A percentile compares a stretch with the other conserved stretches of the same genome.
phyloP scores from a whole-genome alignment of 2,797 vertebrate species.

The Holocentrus rufus region DNA sequence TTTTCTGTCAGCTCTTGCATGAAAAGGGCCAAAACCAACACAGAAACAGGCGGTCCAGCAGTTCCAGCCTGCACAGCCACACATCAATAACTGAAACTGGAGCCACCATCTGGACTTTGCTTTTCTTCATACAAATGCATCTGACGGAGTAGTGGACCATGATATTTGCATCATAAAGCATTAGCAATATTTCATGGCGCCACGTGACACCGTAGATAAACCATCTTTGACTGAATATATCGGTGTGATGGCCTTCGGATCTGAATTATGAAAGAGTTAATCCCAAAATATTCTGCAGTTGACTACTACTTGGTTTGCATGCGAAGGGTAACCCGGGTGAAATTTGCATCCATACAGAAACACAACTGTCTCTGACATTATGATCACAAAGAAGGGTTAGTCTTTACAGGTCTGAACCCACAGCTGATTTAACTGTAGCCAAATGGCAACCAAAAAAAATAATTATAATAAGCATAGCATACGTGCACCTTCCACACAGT shows the following conservation, averaged over 20 bases:
- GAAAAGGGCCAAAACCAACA: slow-evolving; percentile 58
- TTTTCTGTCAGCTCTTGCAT: slow-evolving; percentile 21
- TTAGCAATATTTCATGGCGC: slow-evolving; percentile 50
- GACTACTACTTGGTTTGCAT: slow-evolving; percentile 71
- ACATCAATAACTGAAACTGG: slow-evolving; percentile 64
- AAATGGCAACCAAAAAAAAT: not conserved
- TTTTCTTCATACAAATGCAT: slow-evolving; percentile 53
- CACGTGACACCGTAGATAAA: slow-evolving; percentile 42
- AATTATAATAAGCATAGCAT: no score
- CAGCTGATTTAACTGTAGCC: slow-evolving; percentile 65
- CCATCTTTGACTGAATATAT: slow-evolving; percentile 8
- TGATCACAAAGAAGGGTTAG: slow-evolving; percentile 56
- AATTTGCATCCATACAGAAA: slow-evolving; percentile 78
- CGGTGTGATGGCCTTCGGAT: slow-evolving; percentile 18
- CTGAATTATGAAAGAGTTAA: slow-evolving; percentile 18
- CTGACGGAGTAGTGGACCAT: slow-evolving; percentile 26
- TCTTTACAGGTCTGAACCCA: slow-evolving; percentile 59
- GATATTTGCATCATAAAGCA: slow-evolving; percentile 76
- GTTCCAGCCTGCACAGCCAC: slow-evolving; percentile 51
- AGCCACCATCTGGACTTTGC: slow-evolving; percentile 62
- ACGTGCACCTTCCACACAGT: slow-evolving; percentile 12
- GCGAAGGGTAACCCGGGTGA: slow-evolving; percentile 39
- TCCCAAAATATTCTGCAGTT: slow-evolving; percentile 28
- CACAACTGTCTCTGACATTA: slow-evolving; percentile 62
- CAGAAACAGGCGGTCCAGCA: slow-evolving; percentile 26